Evolutionary conservation across 2,888 invertebrate genomes (phyloP), one percentile per base, ranked within the genome.

Genomic region (Pyralis farinalis): DNA sequence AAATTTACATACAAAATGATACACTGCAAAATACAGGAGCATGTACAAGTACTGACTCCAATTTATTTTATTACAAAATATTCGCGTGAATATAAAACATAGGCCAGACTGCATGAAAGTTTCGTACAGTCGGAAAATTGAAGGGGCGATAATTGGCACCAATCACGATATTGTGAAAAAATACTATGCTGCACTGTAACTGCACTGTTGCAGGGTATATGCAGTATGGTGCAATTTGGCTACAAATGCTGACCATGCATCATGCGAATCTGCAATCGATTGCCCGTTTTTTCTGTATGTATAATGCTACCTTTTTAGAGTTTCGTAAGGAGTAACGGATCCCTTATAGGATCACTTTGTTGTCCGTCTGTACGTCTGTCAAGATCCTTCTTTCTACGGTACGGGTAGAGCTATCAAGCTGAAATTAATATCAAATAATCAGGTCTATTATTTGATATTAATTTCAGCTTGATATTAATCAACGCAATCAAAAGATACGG

Each of bases 121-220:
- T 11, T 10, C 12, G 6, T 31, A 31, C 10, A 12, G 3, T 31
- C 6, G 7, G 1, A 11, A 11, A 30, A 12, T 29, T 21, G 5
- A 12, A 25, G 25, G 29, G 33, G 36, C 27, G 34, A 46, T 58
- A 57, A 61, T 63, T 58, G 46, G 35, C 37, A 42, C 33, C 51
- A 55, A 59, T 53, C 63, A 63, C 57, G 60, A 43, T 53, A 57
- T 59, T 54, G 46, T 37, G 51, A 51, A 64, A 57, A 58, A 59
- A 58, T 55, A 53, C 52, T 53, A 47, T 45, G 11, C 10, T 45
- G 25, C 37, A 28, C 32, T 33, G 33, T 10, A 7, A 16, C 7
- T 6, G 46, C 57, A 51, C 46, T 16, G 16, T 16, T 7, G 25
- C 25, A 25, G 25, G 7, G 3, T 25, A 25, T n/a, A 2, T 52